A percentile compares a stretch with the other conserved stretches of the same genome.
These are phyloP conservation scores for Scolopax bukidnonensis DNA, from an alignment of 2,797 vertebrate genomes.

Conservation along the genomic window DNA sequence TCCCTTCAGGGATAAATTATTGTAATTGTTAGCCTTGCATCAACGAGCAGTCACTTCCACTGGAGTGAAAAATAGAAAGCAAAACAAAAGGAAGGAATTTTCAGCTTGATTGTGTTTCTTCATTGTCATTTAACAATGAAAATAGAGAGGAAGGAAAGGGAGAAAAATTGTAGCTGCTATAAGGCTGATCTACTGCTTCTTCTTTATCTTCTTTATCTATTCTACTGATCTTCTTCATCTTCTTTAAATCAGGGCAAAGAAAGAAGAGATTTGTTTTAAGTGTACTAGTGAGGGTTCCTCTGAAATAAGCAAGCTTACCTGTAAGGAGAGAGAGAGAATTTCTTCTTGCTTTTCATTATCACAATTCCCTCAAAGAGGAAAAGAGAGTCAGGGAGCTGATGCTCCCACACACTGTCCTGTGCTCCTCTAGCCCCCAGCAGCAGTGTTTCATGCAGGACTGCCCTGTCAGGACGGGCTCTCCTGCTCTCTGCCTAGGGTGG, in stretches of 20 bases:
- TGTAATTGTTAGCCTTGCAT: neutral
- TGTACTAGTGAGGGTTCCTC: neutral
- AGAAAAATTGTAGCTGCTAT: neutral
- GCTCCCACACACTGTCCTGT: fast-evolving
- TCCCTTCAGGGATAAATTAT: neutral
- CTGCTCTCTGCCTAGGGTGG: neutral
- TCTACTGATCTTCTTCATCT: neutral
- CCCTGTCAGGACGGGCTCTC: neutral
- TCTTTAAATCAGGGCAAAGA: neutral
- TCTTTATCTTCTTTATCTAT: neutral
- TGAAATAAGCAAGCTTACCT: neutral
- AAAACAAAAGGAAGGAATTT: constrained; percentile 12
- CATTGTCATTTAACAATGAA: neutral
- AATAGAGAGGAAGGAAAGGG: neutral
- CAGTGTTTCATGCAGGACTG: neutral
- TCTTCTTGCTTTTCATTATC: neutral
- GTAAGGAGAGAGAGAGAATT: neutral
- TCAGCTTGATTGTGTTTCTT: neutral
- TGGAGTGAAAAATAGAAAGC: neutral
- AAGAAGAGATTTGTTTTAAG: neutral
- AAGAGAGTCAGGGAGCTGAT: neutral
- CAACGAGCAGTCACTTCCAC: neutral
- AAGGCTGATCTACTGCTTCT: neutral
- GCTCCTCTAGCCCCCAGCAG: neutral
- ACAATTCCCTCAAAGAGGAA: neutral